Conservation (phyloP, 2,888 invertebrate species). For the Lasioglossum vierecki region DNA sequence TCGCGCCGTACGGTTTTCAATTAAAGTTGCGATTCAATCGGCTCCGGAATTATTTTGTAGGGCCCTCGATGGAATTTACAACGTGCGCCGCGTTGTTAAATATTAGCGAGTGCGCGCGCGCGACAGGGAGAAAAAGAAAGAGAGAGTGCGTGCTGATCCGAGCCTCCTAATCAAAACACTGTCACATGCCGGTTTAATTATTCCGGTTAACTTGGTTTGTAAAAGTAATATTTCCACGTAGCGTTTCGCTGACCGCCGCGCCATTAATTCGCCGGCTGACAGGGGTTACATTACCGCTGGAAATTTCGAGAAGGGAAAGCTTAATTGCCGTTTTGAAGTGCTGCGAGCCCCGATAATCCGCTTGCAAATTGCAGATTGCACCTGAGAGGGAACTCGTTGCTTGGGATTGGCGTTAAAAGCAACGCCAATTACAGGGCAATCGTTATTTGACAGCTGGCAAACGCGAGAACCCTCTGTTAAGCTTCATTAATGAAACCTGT, state of each 20-base stretch:
- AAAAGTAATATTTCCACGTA: constrained; percentile 57
- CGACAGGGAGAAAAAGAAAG: neutral
- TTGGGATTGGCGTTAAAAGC: constrained; percentile 23
- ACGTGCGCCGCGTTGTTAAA: constrained; percentile 20
- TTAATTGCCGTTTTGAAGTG: constrained; percentile 59
- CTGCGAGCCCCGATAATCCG: constrained; percentile 42
- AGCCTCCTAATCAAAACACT: constrained; percentile 45
- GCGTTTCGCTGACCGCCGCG: constrained; percentile 42
- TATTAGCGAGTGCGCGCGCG: constrained; percentile 25
- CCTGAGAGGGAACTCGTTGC: constrained; percentile 17
- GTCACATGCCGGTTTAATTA: constrained; percentile 52
- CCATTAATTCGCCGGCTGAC: constrained; percentile 51
- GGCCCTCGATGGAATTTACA: constrained; percentile 35
- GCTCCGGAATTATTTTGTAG: constrained; percentile 42
- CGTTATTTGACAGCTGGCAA: constrained; percentile 23
- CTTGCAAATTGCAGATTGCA: constrained; percentile 42
- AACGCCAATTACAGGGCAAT: constrained; percentile 33
- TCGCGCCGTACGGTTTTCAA: constrained; percentile 46
- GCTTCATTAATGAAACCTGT: constrained; percentile 4
- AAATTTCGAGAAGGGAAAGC: constrained; percentile 49
- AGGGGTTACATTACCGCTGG: constrained; percentile 37
- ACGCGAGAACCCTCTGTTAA: constrained; percentile 13
- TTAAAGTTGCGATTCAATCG: constrained; percentile 51
- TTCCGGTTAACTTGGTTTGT: constrained; percentile 51
- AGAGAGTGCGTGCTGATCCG: neutral